Evolutionary conservation across 1,140 invertebrate genomes (phyloP), one percentile per base, ranked within the genome.

Genomic region (Rhizoglyphus robini): DNA sequence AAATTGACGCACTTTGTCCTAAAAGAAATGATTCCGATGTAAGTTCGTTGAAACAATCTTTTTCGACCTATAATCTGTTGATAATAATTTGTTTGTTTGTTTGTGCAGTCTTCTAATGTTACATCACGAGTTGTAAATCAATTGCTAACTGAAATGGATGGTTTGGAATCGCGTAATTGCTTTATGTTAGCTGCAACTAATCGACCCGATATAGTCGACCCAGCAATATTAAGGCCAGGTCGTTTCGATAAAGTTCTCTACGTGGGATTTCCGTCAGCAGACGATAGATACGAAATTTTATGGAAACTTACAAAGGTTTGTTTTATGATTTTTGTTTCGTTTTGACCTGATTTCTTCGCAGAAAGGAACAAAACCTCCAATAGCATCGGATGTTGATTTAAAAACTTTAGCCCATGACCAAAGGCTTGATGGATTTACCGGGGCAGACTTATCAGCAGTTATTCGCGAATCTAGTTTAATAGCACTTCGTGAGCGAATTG

Each of bases 91-190:
- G 47, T 58, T 32, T 46, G 23, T 29, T 36, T 54, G 20, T 67
- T 58, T n/a, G 25, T 68, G 25, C 11, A 65, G 81, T 81, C 4
- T 82, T 41, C 62, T 0, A 68, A 66, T 31, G 75, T 79, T 18
- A 77, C 77, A 70, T 72, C 76, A 11, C 81, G 94, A 23, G 87
- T 99, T 23, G 94, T 99, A 0, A 99, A 97, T 76, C 95, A 98
- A 75, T 79, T 99, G 72, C 76, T 99, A 25, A 97, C 95, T 0
- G 96, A 99, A 82, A 97, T 99, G 94, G 95, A 99, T 75, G 96
- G 96, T 4, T 81, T 98, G 18, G 88, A 94, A 75, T 83, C 82
- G 32, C 81, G 91, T 54, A 84, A 89, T 71, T 95, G 98, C 2
- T 98, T 90, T 75, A 79, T 99, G 3, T 84, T 99, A 78, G 96